Evolutionary conservation across 2,797 vertebrate genomes (phyloP).

Genomic region (Danio aesculapii): DNA sequence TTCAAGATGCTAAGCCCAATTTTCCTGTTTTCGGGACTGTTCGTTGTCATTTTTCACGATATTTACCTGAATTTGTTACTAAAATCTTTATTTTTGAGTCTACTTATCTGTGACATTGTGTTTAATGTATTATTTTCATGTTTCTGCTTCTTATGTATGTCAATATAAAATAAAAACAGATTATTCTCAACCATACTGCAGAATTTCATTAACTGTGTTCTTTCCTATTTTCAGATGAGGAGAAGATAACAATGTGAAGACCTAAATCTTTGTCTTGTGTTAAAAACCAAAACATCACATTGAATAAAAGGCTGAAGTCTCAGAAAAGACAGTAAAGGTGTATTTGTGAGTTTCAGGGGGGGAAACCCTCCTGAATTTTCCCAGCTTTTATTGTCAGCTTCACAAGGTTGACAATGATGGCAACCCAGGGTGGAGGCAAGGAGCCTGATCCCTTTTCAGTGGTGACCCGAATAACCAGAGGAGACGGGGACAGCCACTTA

Average conservation of each 20-base stretch:
- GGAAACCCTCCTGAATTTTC: constrained; percentile 22
- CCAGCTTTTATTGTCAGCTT: constrained; percentile 9
- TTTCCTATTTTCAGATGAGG: constrained; percentile 28
- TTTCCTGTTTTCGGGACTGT: too few species aligned
- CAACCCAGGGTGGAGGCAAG: constrained; percentile 77
- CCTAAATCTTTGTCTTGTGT: constrained; percentile 12
- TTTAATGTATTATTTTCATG: too few species aligned
- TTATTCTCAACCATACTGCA: neutral
- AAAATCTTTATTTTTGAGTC: too few species aligned
- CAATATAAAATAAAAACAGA: neutral
- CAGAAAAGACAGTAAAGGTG: constrained; percentile 10
- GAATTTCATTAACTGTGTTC: neutral
- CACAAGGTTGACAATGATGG: constrained; percentile 72
- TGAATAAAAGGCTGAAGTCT: neutral
- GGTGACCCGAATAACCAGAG: constrained; percentile 48
- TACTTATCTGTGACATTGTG: too few species aligned
- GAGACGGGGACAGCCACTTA: constrained; percentile 38
- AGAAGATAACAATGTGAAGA: constrained; percentile 31
- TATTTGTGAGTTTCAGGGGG: constrained; percentile 17
- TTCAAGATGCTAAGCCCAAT: too few species aligned
- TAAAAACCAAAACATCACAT: neutral
- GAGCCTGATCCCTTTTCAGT: constrained; percentile 67
- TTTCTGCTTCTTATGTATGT: too few species aligned
- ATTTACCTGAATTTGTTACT: too few species aligned
- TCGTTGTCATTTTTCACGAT: too few species aligned